Conservation (phyloP, 2,113 vertebrate species). For the Meriones unguiculatus region DNA sequence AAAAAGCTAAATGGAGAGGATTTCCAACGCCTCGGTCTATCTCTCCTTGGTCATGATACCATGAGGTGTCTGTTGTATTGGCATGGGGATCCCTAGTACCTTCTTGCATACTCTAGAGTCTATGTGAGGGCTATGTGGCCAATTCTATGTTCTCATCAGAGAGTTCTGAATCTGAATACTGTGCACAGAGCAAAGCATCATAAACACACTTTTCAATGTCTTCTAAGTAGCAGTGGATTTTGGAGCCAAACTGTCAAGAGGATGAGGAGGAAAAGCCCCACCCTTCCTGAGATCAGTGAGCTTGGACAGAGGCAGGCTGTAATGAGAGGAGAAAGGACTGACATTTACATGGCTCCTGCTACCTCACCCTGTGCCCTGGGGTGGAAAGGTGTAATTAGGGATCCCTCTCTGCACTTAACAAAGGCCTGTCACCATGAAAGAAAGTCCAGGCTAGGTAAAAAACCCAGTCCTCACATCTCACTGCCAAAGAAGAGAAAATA, state of each 20-base stretch:
- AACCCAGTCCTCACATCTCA: conserved; percentile 67
- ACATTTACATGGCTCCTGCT: conserved; percentile 89
- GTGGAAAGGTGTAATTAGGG: conserved; percentile 91
- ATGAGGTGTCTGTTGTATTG: rapidly evolving
- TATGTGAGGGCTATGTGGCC: rapidly evolving
- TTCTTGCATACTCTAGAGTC: background rate
- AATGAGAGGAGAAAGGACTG: conserved; percentile 87
- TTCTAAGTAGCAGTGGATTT: conserved; percentile 85
- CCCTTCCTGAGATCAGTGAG: conserved; percentile 76
- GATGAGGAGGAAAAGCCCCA: conserved; percentile 76
- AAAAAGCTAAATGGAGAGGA: background rate
- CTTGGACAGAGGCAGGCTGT: conserved; percentile 79
- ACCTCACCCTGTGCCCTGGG: conserved; percentile 84
- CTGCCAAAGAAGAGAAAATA: conserved; percentile 58
- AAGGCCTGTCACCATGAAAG: conserved; percentile 91
- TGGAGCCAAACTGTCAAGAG: conserved; percentile 85
- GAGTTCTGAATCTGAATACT: conserved; percentile 86
- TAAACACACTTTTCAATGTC: conserved; percentile 76
- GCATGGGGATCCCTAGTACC: rapidly evolving
- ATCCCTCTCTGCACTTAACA: conserved; percentile 81
- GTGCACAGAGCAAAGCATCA: conserved; percentile 87
- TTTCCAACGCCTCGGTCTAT: rapidly evolving
- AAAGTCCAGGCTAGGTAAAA: conserved; percentile 87
- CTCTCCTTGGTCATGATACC: background rate
- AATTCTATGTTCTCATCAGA: rapidly evolving